Conservation (phyloP, 1,140 invertebrate species). For the Trypoxylus dichotomus region DNA sequence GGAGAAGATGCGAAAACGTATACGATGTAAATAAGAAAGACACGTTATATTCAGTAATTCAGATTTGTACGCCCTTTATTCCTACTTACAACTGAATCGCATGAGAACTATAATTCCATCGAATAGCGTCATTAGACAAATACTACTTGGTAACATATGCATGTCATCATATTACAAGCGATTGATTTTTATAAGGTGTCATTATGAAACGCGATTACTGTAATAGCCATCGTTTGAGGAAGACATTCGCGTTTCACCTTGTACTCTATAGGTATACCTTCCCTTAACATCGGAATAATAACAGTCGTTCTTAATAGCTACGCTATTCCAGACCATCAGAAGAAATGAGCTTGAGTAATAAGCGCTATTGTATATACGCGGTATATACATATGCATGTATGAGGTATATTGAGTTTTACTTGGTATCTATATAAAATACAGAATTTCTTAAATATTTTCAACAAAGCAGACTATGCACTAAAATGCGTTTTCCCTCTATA, state of each 20-base stretch:
- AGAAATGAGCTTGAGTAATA: neutral
- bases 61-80: too few relatives aligned
- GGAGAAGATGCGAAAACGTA: neutral
- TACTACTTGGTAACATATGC: neutral
- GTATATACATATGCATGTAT: neutral
- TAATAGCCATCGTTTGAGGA: neutral
- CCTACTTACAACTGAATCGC: too few relatives aligned
- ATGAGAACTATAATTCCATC: neutral
- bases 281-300: neutral
- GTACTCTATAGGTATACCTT: neutral
- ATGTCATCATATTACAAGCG: slow-evolving; percentile 1
- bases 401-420: too few relatives aligned
- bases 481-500: too few relatives aligned
- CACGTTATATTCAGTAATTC: too few relatives aligned
- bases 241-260: slow-evolving; percentile 4
- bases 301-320: slow-evolving; percentile 8
- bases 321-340: neutral
- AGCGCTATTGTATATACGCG: too few relatives aligned
- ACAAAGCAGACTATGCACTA: too few relatives aligned
- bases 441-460: too few relatives aligned
- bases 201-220: slow-evolving; percentile 8
- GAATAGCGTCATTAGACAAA: neutral
- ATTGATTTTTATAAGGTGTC: slow-evolving; percentile 12
- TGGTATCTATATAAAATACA: too few relatives aligned
- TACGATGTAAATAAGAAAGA: neutral